Percentiles rank a stretch among this genome's conserved stretches.
Evolutionary conservation across 2,888 invertebrate species (phyloP).

Genomic region (Stenchaetothrips biformis): DNA sequence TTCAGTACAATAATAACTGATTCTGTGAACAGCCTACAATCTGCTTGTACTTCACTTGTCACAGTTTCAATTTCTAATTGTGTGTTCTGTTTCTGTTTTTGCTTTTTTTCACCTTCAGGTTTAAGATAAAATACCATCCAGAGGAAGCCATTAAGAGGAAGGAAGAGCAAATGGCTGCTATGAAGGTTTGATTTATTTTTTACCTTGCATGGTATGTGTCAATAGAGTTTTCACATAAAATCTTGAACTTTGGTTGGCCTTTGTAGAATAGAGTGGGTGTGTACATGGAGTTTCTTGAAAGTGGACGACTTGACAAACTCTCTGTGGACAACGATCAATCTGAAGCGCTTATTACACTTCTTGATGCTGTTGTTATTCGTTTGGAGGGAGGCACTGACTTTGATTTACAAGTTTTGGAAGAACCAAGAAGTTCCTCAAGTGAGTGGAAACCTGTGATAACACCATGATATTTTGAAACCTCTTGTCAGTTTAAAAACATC

Average conservation of each 20-base stretch:
- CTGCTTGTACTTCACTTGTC: neutral
- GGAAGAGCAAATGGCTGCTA: conserved; percentile 74
- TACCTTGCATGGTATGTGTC: conserved; percentile 24
- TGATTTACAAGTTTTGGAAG: conserved; percentile 80
- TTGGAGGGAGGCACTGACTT: conserved; percentile 89
- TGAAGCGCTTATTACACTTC: conserved; percentile 73
- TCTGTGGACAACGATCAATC: conserved; percentile 81
- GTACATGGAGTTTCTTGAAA: conserved; percentile 76
- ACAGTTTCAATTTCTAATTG: neutral
- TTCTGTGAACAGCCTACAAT: neutral
- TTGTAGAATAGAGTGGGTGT: conserved; percentile 78
- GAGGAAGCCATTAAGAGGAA: conserved; percentile 88
- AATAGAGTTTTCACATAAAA: conserved; percentile 24
- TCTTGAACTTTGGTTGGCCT: conserved; percentile 31
- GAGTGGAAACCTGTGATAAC: neutral
- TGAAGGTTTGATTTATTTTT: conserved; percentile 59
- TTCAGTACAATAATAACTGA: neutral
- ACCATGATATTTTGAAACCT: neutral
- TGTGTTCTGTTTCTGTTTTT: neutral
- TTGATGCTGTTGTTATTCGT: conserved; percentile 95
- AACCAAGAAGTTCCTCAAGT: conserved; percentile 38
- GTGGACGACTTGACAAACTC: conserved; percentile 67
- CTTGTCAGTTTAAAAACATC: neutral
- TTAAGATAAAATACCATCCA: conserved; percentile 98
- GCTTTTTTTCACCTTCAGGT: conserved; percentile 61